These are phyloP conservation scores for Myodes glareolus DNA, from an alignment of 2,113 vertebrate species.

Conservation along the genomic window DNA sequence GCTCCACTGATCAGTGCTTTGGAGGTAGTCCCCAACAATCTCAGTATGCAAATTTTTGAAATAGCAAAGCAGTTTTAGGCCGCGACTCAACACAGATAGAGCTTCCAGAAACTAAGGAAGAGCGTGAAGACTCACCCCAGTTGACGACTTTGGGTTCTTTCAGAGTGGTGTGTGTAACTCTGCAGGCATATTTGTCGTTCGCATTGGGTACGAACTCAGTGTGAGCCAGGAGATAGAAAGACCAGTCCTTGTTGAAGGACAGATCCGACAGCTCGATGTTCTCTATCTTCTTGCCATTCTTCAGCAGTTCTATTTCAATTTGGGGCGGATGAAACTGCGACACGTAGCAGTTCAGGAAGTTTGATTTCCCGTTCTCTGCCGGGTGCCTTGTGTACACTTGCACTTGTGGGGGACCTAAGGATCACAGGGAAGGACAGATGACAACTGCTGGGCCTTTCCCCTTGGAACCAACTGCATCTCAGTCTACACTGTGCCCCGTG, in stretches of 20 bases:
- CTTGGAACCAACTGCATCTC: background rate
- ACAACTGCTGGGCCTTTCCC: background rate
- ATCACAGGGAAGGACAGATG: background rate
- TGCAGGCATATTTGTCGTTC: slow-evolving; percentile 21
- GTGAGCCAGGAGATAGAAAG: slow-evolving; percentile 87
- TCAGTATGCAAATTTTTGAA: background rate
- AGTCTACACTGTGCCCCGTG: background rate
- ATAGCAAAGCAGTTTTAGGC: background rate
- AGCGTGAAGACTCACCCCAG: slow-evolving; percentile 87
- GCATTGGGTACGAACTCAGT: slow-evolving; percentile 32
- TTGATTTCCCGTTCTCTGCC: background rate
- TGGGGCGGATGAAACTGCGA: slow-evolving; percentile 90
- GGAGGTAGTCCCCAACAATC: background rate
- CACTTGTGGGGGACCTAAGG: slow-evolving; percentile 80
- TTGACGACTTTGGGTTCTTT: rapidly evolving
- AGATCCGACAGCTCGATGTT: slow-evolving; percentile 79
- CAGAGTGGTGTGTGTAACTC: slow-evolving; percentile 80
- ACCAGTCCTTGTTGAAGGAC: slow-evolving; percentile 90
- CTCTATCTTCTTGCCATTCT: slow-evolving; percentile 21
- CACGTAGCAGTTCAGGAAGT: slow-evolving; percentile 89
- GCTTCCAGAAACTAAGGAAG: background rate
- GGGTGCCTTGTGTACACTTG: slow-evolving; percentile 87
- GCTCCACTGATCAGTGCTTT: background rate
- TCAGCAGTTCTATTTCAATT: slow-evolving; percentile 84
- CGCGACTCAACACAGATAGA: background rate